Evolutionary conservation across 2,797 vertebrate species (phyloP), one percentile per base, ranked within the genome.

Genomic region (Urophycis tenuis): DNA sequence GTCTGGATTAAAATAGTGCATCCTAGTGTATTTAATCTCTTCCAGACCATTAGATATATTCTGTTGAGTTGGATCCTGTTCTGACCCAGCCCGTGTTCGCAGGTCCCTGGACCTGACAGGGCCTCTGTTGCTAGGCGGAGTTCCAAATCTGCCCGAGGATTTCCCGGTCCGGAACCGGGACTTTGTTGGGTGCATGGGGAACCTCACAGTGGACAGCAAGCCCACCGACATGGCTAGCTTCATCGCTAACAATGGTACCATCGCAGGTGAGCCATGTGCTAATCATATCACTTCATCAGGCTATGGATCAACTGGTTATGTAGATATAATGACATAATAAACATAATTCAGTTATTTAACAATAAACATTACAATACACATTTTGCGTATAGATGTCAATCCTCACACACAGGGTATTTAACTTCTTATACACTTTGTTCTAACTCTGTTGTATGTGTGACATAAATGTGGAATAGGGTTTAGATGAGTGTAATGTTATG

Each of bases 91-190:
- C 14, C 77, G 11, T 80, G 74, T 5, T 2, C 5, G 3, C 89
- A 99, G 98, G 82, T 99, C 98, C n/a, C 86, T 99, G 91, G 98
- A 99, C 81, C 91, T 99, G 79, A 99, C 98, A 0, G 98, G 98
- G 0, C 98, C 98, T 0, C 92, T 99, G 74, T 89, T 99, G 29
- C 94, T 99, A 12, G 98, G 98, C 0, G 98, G 98, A 0, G 96
- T 99, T 80, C 98, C 98, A 78, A 95, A 99, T 90, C 93, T 99
- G 72, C 98, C 97, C 0, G 98, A 99, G 82, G 97, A 96, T 88
- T 99, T 99, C 81, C 98, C 98, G 0, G 95, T 99, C 83, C 93
- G 91, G 80, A 99, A 96, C 92, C 93, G 96, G 12, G 93, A 98
- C 88, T 99, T 99, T 10, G 90, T 97, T 0, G 98, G 98, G 83